These are phyloP conservation scores for Deroptyus accipitrinus DNA, from an alignment of 2,113 vertebrate genomes.

Conservation along the genomic window DNA sequence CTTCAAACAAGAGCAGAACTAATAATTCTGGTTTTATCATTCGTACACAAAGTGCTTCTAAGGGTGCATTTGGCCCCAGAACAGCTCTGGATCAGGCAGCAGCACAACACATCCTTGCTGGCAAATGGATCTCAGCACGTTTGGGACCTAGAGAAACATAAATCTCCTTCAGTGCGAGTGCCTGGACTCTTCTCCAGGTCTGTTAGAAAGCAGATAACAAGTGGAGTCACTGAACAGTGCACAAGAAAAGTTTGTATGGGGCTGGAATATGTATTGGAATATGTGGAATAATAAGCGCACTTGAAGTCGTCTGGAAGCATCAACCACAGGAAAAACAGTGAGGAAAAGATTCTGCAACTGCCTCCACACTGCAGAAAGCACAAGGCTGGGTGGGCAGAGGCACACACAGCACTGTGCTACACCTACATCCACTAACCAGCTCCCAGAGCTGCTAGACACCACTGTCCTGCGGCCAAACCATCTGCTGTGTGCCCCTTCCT, in stretches of 20 bases:
- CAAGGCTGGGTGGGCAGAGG: neutral
- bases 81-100: neutral
- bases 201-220: constrained; percentile 12
- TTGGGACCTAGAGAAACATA: neutral
- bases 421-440: rapidly evolving
- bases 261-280: neutral
- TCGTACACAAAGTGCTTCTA: neutral
- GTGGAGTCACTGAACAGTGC: neutral
- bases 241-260: neutral
- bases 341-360: neutral
- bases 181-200: neutral
- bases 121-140: neutral
- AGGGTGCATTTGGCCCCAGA: neutral
- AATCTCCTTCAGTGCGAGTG: neutral
- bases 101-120: neutral
- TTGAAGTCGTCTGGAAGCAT: neutral
- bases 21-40: neutral
- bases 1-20: neutral
- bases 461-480: neutral
- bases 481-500: neutral
- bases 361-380: neutral
- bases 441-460: neutral
- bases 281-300: neutral
- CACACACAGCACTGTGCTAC: neutral
- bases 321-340: neutral